Evolutionary conservation across 2,113 vertebrate genomes (phyloP), one percentile per base, ranked within the genome.

Genomic region (Brevimyrus niger): DNA sequence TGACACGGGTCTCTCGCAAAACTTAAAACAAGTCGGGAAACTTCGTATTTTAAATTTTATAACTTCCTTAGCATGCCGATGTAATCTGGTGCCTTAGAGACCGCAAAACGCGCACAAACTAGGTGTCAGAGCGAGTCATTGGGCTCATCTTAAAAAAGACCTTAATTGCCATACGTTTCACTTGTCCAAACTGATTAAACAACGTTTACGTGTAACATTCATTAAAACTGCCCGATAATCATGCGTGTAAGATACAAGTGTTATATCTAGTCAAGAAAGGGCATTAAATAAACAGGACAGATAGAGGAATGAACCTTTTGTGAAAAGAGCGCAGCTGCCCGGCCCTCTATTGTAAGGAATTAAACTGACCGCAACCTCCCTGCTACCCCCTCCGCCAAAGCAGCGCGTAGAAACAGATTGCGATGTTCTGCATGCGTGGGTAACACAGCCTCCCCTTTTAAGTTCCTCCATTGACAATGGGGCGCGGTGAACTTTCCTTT

Each of bases 271-370:
- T 94, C 95, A 94, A 96, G 95, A 94, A 96, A 95, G 92, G 94
- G 95, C 95, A 95, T 95, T 96, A 97, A 97, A 96, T 96, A 97
- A 98, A 98, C 96, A 97, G 95, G 92, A 94, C 94, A 91, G 94
- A 96, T 93, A 94, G 96, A 94, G 96, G 94, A 97, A 94, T 94
- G 94, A 93, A 95, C 95, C 96, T 94, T 97, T 98, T 97, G 97
- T 97, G 94, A 92, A 85, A 90, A 92, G 92, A 93, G 93, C 93
- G 95, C 96, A 97, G 97, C 97, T 97, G 97, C 95, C 96, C 96
- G 92, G 96, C 95, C 95, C 95, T 94, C 95, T 90, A 96, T 97
- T 98, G 96, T 98, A 93, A 91, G 17, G 92, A 92, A 91, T 91
- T 93, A 96, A 96, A 95, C 95, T 96, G 95, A 96, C 96, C 97